Conservation (phyloP, 2,888 invertebrate genomes). For the Tuberolachnus salignus region DNA sequence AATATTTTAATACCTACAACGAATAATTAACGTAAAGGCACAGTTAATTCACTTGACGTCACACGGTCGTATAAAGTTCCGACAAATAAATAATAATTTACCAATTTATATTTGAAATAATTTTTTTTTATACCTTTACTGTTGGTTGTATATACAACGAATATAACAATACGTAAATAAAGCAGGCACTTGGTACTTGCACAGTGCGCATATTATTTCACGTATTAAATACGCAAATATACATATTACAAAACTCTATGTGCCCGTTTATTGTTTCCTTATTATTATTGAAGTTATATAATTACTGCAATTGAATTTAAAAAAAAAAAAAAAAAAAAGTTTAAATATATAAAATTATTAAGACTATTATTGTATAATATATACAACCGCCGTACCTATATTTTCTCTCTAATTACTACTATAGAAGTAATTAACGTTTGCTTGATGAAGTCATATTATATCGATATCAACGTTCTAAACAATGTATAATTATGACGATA, state of each 20-base stretch:
- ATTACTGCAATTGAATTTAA: slow-evolving; percentile 1
- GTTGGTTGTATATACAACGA: background rate
- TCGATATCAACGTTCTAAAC: slow-evolving; percentile 8
- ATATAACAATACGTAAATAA: too few relatives aligned
- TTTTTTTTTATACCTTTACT: background rate
- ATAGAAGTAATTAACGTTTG: slow-evolving; percentile 8
- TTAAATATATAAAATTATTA: background rate
- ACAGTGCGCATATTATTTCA: background rate
- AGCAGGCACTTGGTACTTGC: too few relatives aligned
- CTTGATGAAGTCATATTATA: background rate
- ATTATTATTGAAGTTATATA: slow-evolving; percentile 32
- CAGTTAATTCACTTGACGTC: slow-evolving; percentile 21
- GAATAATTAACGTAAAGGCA: slow-evolving; percentile 8
- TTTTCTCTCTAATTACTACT: too few relatives aligned
- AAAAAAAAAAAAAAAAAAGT: too few relatives aligned
- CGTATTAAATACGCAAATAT: background rate
- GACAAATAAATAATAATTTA: slow-evolving; percentile 18
- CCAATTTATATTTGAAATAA: slow-evolving; percentile 8
- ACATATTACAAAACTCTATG: background rate
- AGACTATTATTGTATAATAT: background rate
- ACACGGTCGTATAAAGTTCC: slow-evolving; percentile 15
- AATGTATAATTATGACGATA: slow-evolving; percentile 15
- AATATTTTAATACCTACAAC: background rate
- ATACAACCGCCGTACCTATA: too few relatives aligned
- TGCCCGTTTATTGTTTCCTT: slow-evolving; percentile 26